Base-by-base conservation (phyloP, 1,140 invertebrate species). In the Drusus annulatus region DNA sequence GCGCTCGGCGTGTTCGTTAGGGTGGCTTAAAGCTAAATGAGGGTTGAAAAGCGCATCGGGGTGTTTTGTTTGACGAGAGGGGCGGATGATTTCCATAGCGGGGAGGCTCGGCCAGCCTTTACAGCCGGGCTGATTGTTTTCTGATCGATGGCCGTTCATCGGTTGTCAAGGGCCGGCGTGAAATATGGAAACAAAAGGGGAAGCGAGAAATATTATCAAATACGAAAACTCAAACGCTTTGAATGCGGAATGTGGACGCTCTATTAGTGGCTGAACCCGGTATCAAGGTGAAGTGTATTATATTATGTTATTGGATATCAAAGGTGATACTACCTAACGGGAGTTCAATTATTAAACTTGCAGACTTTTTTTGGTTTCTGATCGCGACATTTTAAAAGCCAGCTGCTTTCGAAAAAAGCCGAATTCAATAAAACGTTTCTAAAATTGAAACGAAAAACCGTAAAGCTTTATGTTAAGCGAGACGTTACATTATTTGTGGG, bases 41-140 rank as follows among this genome's bases (percentile, higher is more conserved):
- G 76, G 76, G 76, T 21, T 78, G 76, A 69, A 69, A 78, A 78
- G 76, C 76, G 62, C 76, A 78, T 78, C 76, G 76, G 76, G 62
- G 63, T 56, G 63, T 54, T 78, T 28, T 78, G 76, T 78, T 78
- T 69, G 76, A 62, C 62, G 21, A 63, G 63, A 62, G 63, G 76
- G 76, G 50, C 45, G 36, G 63, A 56, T 54, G 76, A 56, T 60
- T 62, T 62, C 36, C 65, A 65, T 63, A 28, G 17, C 45, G 51
- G 52, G 63, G 76, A 36, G 16, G 50, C 10, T 28, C 31, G 21
- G 36, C 16, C 62, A 63, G 50, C 36, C 21, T 8, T 36, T 63
- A 28, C 50, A 60, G 28, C n/a, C 28, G 21, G 62, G 54, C 23
- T 56, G 69, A 79, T 79, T 79, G 78, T 79, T 79, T 79, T 79